Evolutionary conservation across 2,113 vertebrate species (phyloP).

Genomic region (Hypomesus transpacificus): DNA sequence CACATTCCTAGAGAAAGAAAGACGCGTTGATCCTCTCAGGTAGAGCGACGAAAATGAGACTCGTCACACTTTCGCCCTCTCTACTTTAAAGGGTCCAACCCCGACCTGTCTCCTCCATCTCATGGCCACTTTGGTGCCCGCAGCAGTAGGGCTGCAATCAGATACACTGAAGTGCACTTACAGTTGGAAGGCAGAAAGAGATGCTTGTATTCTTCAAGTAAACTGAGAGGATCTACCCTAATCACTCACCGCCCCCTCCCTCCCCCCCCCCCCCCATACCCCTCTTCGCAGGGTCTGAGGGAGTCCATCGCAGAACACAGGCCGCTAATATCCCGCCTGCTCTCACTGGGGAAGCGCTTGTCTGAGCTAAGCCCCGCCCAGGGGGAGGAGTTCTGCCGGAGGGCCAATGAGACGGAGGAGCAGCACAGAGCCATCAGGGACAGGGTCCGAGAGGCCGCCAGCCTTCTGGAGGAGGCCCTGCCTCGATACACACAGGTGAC

Average conservation of each 20-base stretch:
- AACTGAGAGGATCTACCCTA: too few species aligned
- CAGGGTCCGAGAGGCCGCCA: constrained; percentile 66
- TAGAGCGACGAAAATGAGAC: background rate
- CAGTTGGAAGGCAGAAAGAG: too few species aligned
- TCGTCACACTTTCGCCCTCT: background rate
- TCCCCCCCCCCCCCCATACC: background rate
- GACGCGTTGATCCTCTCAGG: constrained; percentile 13
- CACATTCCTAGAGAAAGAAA: constrained; percentile 21
- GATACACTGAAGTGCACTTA: too few species aligned
- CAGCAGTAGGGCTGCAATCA: too few species aligned
- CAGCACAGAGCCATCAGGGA: constrained; percentile 72
- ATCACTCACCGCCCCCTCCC: background rate
- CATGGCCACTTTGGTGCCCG: too few species aligned
- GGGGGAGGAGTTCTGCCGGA: constrained; percentile 66
- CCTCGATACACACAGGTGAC: constrained; percentile 81
- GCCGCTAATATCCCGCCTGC: constrained; percentile 77
- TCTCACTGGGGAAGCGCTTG: constrained; percentile 70
- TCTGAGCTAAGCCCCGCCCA: constrained; percentile 72
- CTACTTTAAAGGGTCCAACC: background rate
- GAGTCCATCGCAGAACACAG: constrained; percentile 84
- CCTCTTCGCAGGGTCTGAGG: constrained; percentile 68
- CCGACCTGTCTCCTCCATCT: constrained; percentile 13
- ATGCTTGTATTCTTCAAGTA: too few species aligned
- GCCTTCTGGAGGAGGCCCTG: constrained; percentile 78
- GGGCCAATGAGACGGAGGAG: constrained; percentile 71